phyloP scores from a whole-genome alignment of 1,140 invertebrate genomes.

The Capitella teleta region DNA sequence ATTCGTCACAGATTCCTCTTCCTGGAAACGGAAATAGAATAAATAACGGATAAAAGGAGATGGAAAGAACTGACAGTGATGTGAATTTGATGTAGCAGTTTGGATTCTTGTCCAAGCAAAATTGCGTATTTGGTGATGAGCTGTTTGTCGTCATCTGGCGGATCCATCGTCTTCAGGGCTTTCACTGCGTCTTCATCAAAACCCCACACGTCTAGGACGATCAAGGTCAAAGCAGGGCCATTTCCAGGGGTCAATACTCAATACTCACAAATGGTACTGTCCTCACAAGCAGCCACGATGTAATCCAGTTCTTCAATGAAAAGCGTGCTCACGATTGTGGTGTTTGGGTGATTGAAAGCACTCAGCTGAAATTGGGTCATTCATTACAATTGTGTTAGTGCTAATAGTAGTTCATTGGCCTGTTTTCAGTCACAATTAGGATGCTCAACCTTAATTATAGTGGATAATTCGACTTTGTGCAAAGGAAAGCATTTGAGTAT shows the following conservation, averaged over 20 bases:
- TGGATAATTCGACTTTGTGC: no score
- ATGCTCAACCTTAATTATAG: no score
- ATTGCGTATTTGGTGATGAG: conserved; percentile 30
- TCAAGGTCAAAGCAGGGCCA: not conserved
- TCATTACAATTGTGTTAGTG: no score
- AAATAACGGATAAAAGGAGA: not conserved
- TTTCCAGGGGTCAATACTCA: not conserved
- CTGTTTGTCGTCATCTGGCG: conserved; percentile 20
- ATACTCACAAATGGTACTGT: conserved; percentile 37
- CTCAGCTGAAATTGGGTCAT: conserved; percentile 23
- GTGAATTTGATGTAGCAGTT: conserved; percentile 15
- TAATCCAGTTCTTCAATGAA: conserved; percentile 39
- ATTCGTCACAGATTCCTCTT: conserved; percentile 38
- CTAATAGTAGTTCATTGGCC: no score
- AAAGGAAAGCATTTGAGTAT: no score
- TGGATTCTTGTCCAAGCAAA: conserved; percentile 28
- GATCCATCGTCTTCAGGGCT: conserved; percentile 33
- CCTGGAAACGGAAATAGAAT: conserved; percentile 15
- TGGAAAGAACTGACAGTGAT: conserved; percentile 1
- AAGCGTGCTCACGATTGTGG: conserved; percentile 30
- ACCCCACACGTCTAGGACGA: conserved; percentile 37
- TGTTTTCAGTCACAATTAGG: no score
- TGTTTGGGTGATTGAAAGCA: conserved; percentile 30
- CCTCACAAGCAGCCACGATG: conserved; percentile 39
- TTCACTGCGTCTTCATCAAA: conserved; percentile 35